Evolutionary conservation across 2,797 vertebrate genomes (phyloP), one percentile per base, ranked within the genome.

Genomic region (Botia almorhae): DNA sequence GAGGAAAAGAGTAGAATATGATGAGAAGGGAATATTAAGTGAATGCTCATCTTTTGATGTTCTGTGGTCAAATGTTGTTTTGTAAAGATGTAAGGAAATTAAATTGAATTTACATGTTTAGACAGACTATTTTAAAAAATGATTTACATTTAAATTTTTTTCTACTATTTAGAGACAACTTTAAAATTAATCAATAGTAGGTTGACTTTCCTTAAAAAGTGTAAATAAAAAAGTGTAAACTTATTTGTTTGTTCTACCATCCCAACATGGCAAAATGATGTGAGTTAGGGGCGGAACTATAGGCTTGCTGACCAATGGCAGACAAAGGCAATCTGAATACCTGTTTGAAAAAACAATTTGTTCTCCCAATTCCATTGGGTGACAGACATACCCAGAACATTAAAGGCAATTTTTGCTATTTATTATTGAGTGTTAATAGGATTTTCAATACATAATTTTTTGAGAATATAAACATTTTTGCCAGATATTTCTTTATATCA

Each of bases 1-100:
- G 11, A 61, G 73, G 16, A 64, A 53, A 36, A 68, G 29, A 60
- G 58, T 6, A 26, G 51, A 68, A n/a, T 23, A 36, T 14, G 36
- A 72, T 72, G 58, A 23, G 16, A 51, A 69, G 56, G 26, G 43
- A 56, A 17, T 17, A n/a, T 23, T 60, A 23, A 43, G 60, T 36
- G 29, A 33, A 65, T 73, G 12, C 36, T 8, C 17, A 76, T 43
- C 74, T 68, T 56, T 55, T 16, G 55, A 56, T 56, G 48, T 65
- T 33, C 29, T 58, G 56, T 58, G 3, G 19, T 23, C 53, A 55
- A 55, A 39, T 14, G 12, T 14, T 65, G 16, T 53, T 71, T 71
- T 70, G 46, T 21, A 36, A 39, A 72, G 53, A 58, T 7, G 7
- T 0, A 12, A 48, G 46, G 1, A 48, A 48, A 48, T 48, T 10